Evolutionary conservation across 2,797 vertebrate genomes (phyloP).

Genomic region (Rhadinocentrus ornatus): DNA sequence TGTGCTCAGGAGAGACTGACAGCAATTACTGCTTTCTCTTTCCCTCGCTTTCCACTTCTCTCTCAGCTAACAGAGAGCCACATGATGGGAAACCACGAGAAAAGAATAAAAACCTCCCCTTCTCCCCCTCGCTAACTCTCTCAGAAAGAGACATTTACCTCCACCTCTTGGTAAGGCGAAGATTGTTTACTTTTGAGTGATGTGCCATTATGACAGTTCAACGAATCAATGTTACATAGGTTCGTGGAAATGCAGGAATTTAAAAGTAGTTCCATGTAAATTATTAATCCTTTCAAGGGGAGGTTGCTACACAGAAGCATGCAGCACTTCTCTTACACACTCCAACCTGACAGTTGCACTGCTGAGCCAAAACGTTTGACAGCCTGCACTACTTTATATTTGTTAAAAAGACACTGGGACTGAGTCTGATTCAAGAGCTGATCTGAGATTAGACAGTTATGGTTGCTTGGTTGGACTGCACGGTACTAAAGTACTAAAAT

Average conservation of each 20-base stretch:
- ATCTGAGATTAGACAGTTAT: conserved; percentile 66
- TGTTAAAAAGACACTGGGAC: conserved; percentile 70
- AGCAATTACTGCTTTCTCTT: conserved; percentile 84
- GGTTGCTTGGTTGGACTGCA: conserved; percentile 58
- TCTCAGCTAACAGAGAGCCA: conserved; percentile 68
- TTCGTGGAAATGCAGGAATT: conserved; percentile 75
- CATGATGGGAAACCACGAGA: conserved; percentile 78
- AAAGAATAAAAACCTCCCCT: conserved; percentile 64
- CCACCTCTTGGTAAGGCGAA: conserved; percentile 64
- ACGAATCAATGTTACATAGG: conserved; percentile 77
- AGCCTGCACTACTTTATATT: conserved; percentile 76
- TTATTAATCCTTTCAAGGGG: conserved; percentile 76
- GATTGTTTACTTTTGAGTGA: conserved; percentile 81
- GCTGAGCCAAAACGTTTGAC: conserved; percentile 78
- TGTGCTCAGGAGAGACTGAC: conserved; percentile 84
- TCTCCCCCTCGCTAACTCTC: conserved; percentile 44
- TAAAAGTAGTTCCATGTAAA: conserved; percentile 74
- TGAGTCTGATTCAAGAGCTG: conserved; percentile 64
- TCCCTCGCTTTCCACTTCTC: conserved; percentile 40
- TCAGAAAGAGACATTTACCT: conserved; percentile 76
- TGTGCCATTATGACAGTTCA: conserved; percentile 82
- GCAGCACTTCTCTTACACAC: conserved; percentile 67
- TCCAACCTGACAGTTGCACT: conserved; percentile 75
- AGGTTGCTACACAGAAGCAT: conserved; percentile 61
- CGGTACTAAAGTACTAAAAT: conserved; percentile 51